Evolutionary conservation across 30 jellyfish, hydroid and myxozoan genomes (phyloP).

Genomic region (Cassiopea xamachana): DNA sequence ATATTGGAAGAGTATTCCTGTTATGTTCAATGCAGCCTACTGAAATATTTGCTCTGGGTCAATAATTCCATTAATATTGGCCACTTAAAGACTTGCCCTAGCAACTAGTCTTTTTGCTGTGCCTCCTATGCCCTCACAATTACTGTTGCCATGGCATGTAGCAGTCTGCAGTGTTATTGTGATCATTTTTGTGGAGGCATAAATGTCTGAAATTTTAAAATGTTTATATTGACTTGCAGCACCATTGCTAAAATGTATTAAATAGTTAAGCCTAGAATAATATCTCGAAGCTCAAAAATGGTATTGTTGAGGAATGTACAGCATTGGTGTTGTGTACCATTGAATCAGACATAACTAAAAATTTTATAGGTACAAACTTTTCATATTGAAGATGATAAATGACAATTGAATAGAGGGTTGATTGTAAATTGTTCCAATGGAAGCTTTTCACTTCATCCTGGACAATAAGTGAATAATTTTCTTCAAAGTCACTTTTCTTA

Average conservation of each 20-base stretch:
- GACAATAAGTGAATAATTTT: too few species aligned
- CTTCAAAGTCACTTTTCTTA: too few species aligned
- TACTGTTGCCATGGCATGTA: background rate
- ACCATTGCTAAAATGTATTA: background rate
- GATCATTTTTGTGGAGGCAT: background rate
- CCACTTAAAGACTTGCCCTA: background rate
- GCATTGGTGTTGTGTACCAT: background rate
- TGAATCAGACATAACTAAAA: background rate
- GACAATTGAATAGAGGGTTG: too few species aligned
- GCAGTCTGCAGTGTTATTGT: background rate
- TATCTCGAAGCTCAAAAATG: background rate
- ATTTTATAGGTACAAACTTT: background rate
- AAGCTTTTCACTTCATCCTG: too few species aligned
- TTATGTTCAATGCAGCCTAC: background rate
- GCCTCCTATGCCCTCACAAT: background rate
- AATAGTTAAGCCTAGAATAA: too few species aligned
- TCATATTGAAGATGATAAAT: background rate
- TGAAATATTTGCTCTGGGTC: background rate
- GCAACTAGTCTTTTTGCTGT: background rate
- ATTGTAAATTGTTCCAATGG: too few species aligned
- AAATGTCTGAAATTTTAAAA: background rate
- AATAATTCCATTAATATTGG: background rate
- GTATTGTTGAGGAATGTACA: background rate
- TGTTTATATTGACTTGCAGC: background rate
- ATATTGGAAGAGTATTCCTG: background rate